Evolutionary conservation across 2,888 invertebrate species (phyloP).

Genomic region (Drosophila prolongata): DNA sequence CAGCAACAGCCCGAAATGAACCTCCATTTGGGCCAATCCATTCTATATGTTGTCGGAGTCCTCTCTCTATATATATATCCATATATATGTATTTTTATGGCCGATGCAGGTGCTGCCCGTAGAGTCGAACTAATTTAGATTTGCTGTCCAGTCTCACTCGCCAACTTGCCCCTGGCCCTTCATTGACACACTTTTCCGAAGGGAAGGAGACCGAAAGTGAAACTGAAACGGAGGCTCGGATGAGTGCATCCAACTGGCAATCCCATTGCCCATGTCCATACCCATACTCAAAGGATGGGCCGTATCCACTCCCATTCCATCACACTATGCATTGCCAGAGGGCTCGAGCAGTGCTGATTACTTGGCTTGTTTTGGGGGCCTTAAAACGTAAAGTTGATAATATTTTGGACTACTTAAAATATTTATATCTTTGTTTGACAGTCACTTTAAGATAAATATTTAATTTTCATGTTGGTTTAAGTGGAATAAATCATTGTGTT

Average conservation of each 20-base stretch:
- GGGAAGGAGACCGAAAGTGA: constrained; percentile 22
- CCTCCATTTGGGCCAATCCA: constrained; percentile 27
- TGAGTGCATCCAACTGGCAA: constrained; percentile 37
- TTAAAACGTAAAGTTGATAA: background rate
- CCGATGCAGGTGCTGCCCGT: constrained; percentile 28
- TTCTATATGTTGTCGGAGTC: constrained; percentile 12
- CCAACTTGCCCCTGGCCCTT: background rate
- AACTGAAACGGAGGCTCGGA: constrained; percentile 27
- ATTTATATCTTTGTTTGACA: too few species aligned
- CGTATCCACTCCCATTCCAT: constrained; percentile 7
- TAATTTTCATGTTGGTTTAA: too few species aligned
- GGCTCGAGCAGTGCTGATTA: background rate
- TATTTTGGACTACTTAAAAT: background rate
- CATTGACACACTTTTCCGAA: constrained; percentile 32
- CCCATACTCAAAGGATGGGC: background rate
- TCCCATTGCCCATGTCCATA: background rate
- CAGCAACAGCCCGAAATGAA: constrained; percentile 37
- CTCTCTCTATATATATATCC: constrained; percentile 4
- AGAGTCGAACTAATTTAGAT: constrained; percentile 38
- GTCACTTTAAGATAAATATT: too few species aligned
- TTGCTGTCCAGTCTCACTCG: constrained; percentile 20
- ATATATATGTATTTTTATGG: constrained; percentile 18
- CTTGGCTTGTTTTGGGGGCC: background rate
- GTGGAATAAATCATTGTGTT: too few species aligned
- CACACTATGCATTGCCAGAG: background rate